These are phyloP conservation scores for Phalacrocorax brasilianus DNA, from an alignment of 2,113 vertebrate species.

Conservation along the genomic window DNA sequence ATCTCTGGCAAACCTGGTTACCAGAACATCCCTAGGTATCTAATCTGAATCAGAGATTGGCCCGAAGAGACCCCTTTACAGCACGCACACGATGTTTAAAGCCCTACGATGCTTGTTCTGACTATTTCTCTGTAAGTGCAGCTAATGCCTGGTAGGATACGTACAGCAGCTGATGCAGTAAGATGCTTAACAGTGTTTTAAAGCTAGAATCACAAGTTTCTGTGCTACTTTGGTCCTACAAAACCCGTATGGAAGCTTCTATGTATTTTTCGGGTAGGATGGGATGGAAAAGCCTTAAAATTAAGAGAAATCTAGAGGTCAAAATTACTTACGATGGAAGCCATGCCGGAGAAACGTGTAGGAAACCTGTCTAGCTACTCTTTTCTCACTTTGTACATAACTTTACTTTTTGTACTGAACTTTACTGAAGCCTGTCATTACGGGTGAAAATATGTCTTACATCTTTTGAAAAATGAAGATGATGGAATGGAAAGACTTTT, in stretches of 20 bases:
- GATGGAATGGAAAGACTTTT: background rate
- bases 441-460: background rate
- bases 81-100: background rate
- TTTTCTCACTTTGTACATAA: background rate
- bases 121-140: background rate
- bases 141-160: background rate
- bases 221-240: background rate
- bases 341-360: rapidly evolving
- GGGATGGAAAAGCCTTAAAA: background rate
- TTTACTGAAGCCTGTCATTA: background rate
- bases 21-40: background rate
- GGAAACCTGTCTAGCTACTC: background rate
- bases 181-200: background rate
- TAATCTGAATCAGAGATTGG: background rate
- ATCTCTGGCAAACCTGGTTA: background rate
- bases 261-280: rapidly evolving
- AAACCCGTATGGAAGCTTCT: background rate
- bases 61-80: background rate
- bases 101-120: background rate
- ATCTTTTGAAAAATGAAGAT: background rate
- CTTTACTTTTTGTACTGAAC: background rate
- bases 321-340: background rate
- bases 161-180: background rate
- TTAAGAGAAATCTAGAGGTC: background rate
- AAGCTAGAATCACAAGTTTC: background rate